Evolutionary conservation across 2,113 vertebrate species (phyloP).

Genomic region (Tenrec ecaudatus): DNA sequence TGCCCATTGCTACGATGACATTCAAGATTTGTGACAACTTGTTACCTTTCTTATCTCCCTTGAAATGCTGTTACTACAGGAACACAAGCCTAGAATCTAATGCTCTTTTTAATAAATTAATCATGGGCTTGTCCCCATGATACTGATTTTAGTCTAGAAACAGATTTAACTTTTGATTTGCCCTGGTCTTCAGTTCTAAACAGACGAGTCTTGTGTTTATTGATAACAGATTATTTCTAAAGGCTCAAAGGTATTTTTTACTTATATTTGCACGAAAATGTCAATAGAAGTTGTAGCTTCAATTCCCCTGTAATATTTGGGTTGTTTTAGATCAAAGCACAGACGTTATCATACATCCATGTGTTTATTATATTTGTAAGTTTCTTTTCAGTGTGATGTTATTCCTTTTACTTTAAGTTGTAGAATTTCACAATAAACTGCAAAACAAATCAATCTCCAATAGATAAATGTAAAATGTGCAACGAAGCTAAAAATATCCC

Average conservation of each 20-base stretch:
- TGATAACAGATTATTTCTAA: not conserved
- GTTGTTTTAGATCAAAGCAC: not conserved
- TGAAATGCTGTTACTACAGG: slow-evolving; percentile 44
- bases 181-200: not conserved
- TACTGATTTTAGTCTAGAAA: slow-evolving; percentile 50
- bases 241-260: not conserved
- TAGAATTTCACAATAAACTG: slow-evolving; percentile 63
- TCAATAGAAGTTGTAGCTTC: not conserved
- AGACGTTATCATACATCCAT: not conserved
- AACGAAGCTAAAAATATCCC: slow-evolving; percentile 74
- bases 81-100: slow-evolving; percentile 5
- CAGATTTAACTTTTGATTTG: slow-evolving; percentile 45
- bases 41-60: slow-evolving; percentile 15
- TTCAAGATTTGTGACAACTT: slow-evolving; percentile 59
- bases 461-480: slow-evolving; percentile 73
- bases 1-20: slow-evolving; percentile 30
- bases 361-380: not conserved
- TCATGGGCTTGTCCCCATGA: not conserved
- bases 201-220: not conserved
- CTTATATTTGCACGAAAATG: not conserved
- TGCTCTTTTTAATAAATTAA: slow-evolving; percentile 20
- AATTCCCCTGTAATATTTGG: not conserved
- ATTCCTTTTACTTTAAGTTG: slow-evolving; percentile 57
- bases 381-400: slow-evolving; percentile 3
- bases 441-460: slow-evolving; percentile 73